Evolutionary conservation across 2,113 vertebrate genomes (phyloP), one percentile per base, ranked within the genome.

Genomic region (Protobothrops flavoviridis): DNA sequence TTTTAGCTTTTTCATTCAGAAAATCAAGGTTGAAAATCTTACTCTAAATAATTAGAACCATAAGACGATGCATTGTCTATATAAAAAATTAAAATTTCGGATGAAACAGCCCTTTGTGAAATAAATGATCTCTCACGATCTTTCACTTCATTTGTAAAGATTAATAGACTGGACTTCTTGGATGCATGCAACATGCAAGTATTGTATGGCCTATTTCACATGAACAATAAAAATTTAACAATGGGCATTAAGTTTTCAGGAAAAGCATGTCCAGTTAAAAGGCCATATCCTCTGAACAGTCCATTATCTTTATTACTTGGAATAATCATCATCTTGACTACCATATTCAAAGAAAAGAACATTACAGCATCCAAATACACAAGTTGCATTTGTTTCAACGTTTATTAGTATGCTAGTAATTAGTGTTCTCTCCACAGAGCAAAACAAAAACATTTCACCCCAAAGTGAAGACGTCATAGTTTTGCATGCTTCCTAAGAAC

Each of bases 371-470:
- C 57, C 21, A 64, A 92, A 59, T 87, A 90, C 56, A 92, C 39
- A 90, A 90, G 91, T 74, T 90, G n/a, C 45, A 3, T 90, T 92
- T 92, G 48, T 86, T 94, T 89, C 55, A 20, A 57, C 21, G 6
- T 81, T 88, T 93, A 89, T 85, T 50, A 59, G 43, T 23, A 91
- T 59, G 90, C 61, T 59, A 39, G 61, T 91, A 93, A 91, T 94
- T 92, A 90, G 88, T 48, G 74, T 92, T 92, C 88, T 92, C 87
- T 92, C 91, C 64, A 50, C 50, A 69, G 26, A 87, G 88, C 20
- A 55, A 81, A 90, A 90, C 87, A 92, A 85, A 89, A 85, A 91
- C 53, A 88, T 20, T 85, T 86, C 74, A 90, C 17, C 61, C 56
- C 55, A 64, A 92, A 64, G 90, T 59, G 29, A 23, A 86, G 74